Evolutionary conservation across 2,113 vertebrate species (phyloP).

Genomic region (Oryzias curvinotus): DNA sequence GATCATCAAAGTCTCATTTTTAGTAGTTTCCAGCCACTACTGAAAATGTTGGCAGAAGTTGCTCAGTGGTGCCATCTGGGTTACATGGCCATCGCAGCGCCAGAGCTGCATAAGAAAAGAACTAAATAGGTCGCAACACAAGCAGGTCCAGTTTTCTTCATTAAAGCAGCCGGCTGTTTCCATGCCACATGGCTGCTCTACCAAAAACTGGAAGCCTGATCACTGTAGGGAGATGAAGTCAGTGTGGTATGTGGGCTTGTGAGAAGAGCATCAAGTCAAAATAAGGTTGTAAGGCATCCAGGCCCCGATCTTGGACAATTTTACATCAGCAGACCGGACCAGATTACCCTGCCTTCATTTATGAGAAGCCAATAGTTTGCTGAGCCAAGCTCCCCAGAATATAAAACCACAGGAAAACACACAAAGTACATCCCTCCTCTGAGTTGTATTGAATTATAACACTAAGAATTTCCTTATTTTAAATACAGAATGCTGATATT

Average conservation of each 20-base stretch:
- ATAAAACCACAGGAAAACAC: conserved; percentile 30
- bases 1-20: background rate
- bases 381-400: conserved; percentile 49
- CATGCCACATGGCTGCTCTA: conserved; percentile 34
- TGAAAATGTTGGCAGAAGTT: conserved; percentile 12
- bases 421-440: conserved; percentile 4
- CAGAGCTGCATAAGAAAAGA: conserved; percentile 4
- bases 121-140: conserved; percentile 52
- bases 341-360: conserved; percentile 51
- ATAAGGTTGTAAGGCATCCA: conserved; percentile 25
- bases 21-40: background rate
- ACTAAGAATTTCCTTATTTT: conserved; percentile 27
- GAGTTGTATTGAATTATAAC: conserved; percentile 16
- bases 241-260: conserved; percentile 5
- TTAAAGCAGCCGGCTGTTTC: conserved; percentile 27
- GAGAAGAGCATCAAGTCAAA: conserved; percentile 13
- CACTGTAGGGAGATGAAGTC: conserved; percentile 16
- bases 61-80: conserved; percentile 26
- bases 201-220: conserved; percentile 18
- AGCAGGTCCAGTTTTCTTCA: conserved; percentile 28
- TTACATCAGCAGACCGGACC: conserved; percentile 34
- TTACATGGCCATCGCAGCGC: conserved; percentile 26
- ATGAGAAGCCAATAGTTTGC: conserved; percentile 44
- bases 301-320: conserved; percentile 47
- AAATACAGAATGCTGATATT: conserved; percentile 31